phyloP scores from a whole-genome alignment of 2,797 vertebrate genomes.

The Craterocephalus amniculus region DNA sequence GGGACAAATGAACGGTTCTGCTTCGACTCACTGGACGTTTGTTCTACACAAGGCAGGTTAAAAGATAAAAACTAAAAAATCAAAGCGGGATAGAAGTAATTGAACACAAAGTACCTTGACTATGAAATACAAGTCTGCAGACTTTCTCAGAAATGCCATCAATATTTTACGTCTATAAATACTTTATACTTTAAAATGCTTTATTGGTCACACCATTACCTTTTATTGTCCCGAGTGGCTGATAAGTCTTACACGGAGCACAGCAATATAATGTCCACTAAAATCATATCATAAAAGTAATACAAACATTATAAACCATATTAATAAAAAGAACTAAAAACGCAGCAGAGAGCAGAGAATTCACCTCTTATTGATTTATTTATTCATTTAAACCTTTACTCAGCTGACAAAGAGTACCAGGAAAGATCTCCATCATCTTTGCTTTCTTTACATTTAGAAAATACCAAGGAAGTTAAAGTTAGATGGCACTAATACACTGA shows the following conservation, averaged over 20 bases:
- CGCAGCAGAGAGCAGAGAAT: slow-evolving; percentile 3
- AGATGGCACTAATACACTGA: too few relatives aligned
- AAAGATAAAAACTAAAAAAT: slow-evolving; percentile 1
- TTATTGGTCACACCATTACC: slow-evolving; percentile 59
- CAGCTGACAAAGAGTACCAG: too few relatives aligned
- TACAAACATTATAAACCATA: slow-evolving; percentile 44
- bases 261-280: slow-evolving; percentile 56
- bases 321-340: slow-evolving; percentile 33
- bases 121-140: slow-evolving; percentile 7
- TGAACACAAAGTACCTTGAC: not conserved
- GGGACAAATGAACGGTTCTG: slow-evolving; percentile 31
- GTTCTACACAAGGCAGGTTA: slow-evolving; percentile 3
- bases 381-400: too few relatives aligned
- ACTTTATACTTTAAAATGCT: slow-evolving; percentile 39
- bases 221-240: slow-evolving; percentile 56
- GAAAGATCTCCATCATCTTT: too few relatives aligned
- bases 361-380: not conserved
- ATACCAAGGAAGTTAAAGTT: too few relatives aligned
- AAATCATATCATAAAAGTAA: slow-evolving; percentile 58
- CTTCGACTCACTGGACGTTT: not conserved
- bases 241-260: slow-evolving; percentile 32
- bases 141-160: slow-evolving; percentile 6
- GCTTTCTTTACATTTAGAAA: too few relatives aligned
- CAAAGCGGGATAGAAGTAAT: not conserved
- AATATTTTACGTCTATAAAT: slow-evolving; percentile 28